These are phyloP conservation scores for Heliconius erato DNA, from an alignment of 2,888 invertebrate species.

Conservation along the genomic window DNA sequence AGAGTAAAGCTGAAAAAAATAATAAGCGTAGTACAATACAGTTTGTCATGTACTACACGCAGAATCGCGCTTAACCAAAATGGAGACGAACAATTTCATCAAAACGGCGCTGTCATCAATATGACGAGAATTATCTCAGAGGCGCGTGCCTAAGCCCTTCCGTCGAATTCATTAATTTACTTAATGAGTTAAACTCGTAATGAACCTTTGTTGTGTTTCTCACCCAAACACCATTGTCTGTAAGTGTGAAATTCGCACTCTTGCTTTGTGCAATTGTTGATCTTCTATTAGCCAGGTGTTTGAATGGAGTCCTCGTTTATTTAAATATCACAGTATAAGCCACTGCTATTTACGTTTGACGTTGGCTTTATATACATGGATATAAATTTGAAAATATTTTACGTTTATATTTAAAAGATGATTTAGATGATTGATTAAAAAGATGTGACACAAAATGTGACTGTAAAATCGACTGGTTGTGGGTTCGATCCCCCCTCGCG, in stretches of 20 bases:
- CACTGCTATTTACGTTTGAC: conserved; percentile 4
- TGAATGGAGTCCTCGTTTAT: conserved; percentile 23
- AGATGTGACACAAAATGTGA: too few relatives aligned
- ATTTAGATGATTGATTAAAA: too few relatives aligned
- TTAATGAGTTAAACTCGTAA: conserved; percentile 77
- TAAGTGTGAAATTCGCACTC: conserved; percentile 64
- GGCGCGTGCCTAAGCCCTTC: conserved; percentile 66
- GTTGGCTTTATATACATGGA: neutral
- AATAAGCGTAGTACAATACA: neutral
- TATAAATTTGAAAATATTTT: neutral
- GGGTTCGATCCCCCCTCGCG: too few relatives aligned
- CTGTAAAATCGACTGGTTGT: too few relatives aligned
- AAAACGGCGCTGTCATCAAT: conserved; percentile 61
- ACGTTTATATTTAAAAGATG: neutral
- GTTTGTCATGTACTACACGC: neutral
- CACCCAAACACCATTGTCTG: conserved; percentile 68
- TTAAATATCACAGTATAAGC: conserved; percentile 12
- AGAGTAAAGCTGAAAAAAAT: too few relatives aligned
- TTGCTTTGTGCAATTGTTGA: conserved; percentile 38
- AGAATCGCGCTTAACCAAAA: neutral
- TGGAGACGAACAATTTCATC: conserved; percentile 54
- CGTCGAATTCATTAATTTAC: conserved; percentile 74
- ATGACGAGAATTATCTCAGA: conserved; percentile 64
- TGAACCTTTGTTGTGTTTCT: conserved; percentile 71
- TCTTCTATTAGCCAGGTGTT: conserved; percentile 33